A percentile compares a stretch with the other conserved stretches of the same genome.
Evolutionary conservation across 2,888 invertebrate genomes (phyloP).

Genomic region (Synergus itoensis): DNA sequence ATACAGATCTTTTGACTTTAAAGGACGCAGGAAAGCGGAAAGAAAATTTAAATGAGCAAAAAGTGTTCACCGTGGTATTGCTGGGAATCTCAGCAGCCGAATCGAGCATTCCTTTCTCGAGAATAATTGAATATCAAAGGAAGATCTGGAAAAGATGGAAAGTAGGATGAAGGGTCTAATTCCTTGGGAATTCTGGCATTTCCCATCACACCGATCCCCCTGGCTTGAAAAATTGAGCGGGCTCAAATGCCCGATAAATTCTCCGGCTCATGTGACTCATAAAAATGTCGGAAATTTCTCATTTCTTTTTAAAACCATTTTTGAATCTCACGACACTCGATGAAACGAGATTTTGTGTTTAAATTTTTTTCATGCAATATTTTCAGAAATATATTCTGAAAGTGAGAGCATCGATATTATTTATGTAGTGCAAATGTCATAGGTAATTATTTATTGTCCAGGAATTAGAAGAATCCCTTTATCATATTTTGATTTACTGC

Average conservation of each 20-base stretch:
- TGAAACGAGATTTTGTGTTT: neutral
- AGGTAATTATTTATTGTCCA: neutral
- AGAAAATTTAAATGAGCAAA: neutral
- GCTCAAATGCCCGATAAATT: slow-evolving; percentile 16
- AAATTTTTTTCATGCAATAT: neutral
- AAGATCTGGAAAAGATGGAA: neutral
- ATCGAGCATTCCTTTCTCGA: slow-evolving; percentile 44
- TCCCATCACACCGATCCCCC: slow-evolving; percentile 45
- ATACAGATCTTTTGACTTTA: neutral
- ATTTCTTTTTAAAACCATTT: slow-evolving; percentile 9
- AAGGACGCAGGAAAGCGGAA: neutral
- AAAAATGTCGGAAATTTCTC: slow-evolving; percentile 11
- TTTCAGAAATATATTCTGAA: too few relatives aligned
- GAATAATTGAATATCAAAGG: slow-evolving; percentile 55
- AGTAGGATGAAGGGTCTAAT: slow-evolving; percentile 39
- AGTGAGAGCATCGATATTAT: too few relatives aligned
- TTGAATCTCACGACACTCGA: slow-evolving; percentile 3
- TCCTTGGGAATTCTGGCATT: slow-evolving; percentile 52
- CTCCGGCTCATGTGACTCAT: slow-evolving; percentile 6
- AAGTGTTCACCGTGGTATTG: slow-evolving; percentile 9
- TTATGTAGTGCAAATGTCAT: too few relatives aligned
- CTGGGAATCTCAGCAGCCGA: slow-evolving; percentile 41
- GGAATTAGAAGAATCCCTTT: neutral
- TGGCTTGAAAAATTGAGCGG: slow-evolving; percentile 4
- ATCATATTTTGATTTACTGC: neutral